phyloP scores from a whole-genome alignment of 30 jellyfish, hydroid and myxozoan species.

The Clytia hemisphaerica region DNA sequence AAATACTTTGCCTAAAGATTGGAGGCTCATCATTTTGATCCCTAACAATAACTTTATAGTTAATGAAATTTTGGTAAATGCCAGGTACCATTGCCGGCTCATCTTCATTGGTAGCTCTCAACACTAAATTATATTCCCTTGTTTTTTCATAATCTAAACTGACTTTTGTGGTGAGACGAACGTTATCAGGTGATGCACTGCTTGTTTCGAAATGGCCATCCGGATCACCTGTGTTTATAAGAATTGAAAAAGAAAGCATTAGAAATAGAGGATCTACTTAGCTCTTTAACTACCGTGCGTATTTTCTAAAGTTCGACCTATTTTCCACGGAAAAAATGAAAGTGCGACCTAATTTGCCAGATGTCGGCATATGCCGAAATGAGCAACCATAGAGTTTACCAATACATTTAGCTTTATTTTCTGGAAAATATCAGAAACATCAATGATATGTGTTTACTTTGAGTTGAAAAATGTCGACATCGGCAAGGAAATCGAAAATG shows the following conservation, averaged over 20 bases:
- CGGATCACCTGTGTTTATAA: constrained; percentile 49
- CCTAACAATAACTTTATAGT: constrained; percentile 45
- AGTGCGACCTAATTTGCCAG: neutral
- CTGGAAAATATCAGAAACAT: no score
- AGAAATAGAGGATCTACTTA: neutral
- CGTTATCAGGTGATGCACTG: constrained; percentile 42
- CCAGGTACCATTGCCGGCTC: constrained; percentile 48
- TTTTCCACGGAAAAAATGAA: no score
- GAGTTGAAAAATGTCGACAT: neutral
- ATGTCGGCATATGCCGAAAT: no score
- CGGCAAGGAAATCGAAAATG: no score
- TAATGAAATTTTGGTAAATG: constrained; percentile 41
- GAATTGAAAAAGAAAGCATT: neutral
- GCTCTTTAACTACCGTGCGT: neutral
- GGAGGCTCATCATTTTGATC: constrained; percentile 89
- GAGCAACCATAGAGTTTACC: neutral
- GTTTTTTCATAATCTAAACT: constrained; percentile 62
- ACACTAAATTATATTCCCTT: constrained; percentile 39
- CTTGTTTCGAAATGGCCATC: constrained; percentile 33
- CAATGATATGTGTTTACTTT: no score
- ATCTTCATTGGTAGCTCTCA: constrained; percentile 65
- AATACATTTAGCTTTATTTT: no score
- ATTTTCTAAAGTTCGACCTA: neutral
- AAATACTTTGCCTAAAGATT: constrained; percentile 27
- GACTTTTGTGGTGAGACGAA: constrained; percentile 31